Percentiles rank a stretch among this genome's conserved stretches.
Conservation (phyloP, 2,797 vertebrate species). For the Sorex maritimensis region DNA sequence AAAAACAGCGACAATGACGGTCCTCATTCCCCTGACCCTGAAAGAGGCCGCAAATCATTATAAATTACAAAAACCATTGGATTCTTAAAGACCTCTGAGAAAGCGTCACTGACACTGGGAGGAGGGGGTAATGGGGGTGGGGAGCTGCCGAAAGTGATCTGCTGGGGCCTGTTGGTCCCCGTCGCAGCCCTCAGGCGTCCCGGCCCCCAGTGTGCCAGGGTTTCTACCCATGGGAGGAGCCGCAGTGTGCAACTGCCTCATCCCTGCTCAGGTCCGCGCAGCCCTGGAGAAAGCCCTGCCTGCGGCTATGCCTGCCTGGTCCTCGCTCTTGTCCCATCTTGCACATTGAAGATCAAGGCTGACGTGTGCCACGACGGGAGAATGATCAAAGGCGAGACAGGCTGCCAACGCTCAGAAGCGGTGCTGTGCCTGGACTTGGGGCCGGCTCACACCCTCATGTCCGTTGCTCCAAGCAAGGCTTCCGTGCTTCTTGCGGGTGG, state of each 20-base stretch:
- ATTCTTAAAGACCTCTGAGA: not conserved
- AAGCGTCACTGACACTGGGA: constrained; percentile 7
- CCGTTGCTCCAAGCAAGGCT: constrained; percentile 57
- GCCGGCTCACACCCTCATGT: constrained; percentile 52
- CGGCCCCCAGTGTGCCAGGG: not conserved
- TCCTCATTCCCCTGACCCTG: too few species aligned
- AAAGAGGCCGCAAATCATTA: too few species aligned
- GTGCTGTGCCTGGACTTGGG: constrained; percentile 72
- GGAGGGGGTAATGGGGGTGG: not conserved
- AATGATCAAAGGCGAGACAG: constrained; percentile 74
- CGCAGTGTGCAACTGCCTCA: not conserved
- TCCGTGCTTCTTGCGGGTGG: constrained; percentile 32
- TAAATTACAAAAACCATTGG: not conserved
- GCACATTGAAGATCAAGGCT: constrained; percentile 59
- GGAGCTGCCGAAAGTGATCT: not conserved
- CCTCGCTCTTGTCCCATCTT: constrained; percentile 66
- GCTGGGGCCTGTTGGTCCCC: not conserved
- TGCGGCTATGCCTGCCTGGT: constrained; percentile 56
- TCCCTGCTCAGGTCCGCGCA: not conserved
- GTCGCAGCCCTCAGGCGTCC: not conserved
- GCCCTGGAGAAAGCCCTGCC: constrained; percentile 56
- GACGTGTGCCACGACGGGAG: constrained; percentile 5
- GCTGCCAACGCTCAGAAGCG: constrained; percentile 75
- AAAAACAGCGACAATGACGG: too few species aligned
- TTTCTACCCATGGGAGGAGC: not conserved